These are phyloP conservation scores for Oncopodura yosiiana DNA, from an alignment of 1,140 invertebrate genomes.

Conservation along the genomic window DNA sequence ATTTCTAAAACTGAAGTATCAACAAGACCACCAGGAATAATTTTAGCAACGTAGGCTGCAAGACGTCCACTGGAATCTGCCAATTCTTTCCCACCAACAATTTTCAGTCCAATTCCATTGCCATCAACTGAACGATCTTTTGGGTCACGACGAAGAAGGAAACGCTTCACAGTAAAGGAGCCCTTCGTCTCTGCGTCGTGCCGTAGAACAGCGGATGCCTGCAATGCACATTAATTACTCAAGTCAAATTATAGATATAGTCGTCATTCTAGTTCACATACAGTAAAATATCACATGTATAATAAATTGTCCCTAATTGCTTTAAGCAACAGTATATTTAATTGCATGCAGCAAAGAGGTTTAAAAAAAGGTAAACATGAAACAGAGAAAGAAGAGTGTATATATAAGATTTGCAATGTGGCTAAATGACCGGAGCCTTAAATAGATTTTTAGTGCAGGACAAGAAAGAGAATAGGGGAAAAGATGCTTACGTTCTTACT, in stretches of 20 bases:
- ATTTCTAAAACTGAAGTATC: conserved; percentile 53
- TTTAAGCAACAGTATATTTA: neutral
- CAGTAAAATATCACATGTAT: neutral
- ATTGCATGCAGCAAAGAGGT: neutral
- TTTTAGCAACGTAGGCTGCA: conserved; percentile 51
- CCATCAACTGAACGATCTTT: conserved; percentile 47
- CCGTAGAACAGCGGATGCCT: conserved; percentile 32
- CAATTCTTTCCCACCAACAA: conserved; percentile 52
- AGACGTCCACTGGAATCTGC: conserved; percentile 45
- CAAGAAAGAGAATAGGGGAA: conserved; percentile 20
- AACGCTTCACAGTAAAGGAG: conserved; percentile 45
- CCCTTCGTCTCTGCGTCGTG: conserved; percentile 36
- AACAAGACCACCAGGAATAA: conserved; percentile 47
- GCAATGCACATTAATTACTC: neutral
- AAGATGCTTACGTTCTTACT: conserved; percentile 40
- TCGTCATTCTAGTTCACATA: neutral
- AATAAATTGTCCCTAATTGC: neutral
- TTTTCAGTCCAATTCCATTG: conserved; percentile 47
- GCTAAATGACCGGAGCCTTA: too few species aligned
- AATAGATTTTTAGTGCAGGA: neutral
- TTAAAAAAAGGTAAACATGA: neutral
- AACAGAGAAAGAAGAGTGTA: too few species aligned
- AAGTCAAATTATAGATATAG: neutral
- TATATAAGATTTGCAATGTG: too few species aligned
- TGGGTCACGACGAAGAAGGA: conserved; percentile 51